Evolutionary conservation across 2,113 vertebrate species (phyloP), one percentile per base, ranked within the genome.

Genomic region (Salvelinus fontinalis): DNA sequence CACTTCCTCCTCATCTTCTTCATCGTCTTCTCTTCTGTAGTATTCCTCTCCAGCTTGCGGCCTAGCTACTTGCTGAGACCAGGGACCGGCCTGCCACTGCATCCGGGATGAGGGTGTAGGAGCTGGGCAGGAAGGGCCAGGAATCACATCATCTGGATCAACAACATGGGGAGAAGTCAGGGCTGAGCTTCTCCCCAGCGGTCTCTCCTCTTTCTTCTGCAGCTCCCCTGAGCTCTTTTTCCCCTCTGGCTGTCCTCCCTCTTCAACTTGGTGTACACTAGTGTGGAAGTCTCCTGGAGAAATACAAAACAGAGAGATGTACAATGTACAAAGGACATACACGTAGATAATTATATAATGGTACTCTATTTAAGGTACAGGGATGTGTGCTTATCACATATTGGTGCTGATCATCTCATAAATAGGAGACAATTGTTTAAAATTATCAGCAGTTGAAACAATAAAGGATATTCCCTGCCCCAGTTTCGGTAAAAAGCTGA

Each of bases 31-130:
- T 54, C 51, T 82, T 69, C 79, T 71, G 73, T 76, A 81, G 74
- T 75, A 82, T n/a, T 48, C 77, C 20, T 85, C 81, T 20, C 78
- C 83, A 1, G 75, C 86, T 49, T 78, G 84, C 0, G 76, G 81
- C 79, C 84, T 85, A 72, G 77, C 75, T 1, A 87, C 87, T 0
- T 79, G 85, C 34, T 91, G 88, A 26, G 87, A 77, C 88, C 91
- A 93, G 79, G 85, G 48, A 6, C 82, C 77, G 0, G 81, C 60
- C 76, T 91, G 90, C 92, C 92, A 94, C 75, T 77, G 90, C 26
- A 79, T 71, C 22, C 89, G 89, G 13, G 51, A 70, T 0, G 90
- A 75, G 60, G 75, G 75, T 14, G 54, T n/a, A 0, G 73, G 71
- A 11, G 65, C 82, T 0, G 80, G 72, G 64, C 85, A 84, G 13